Conservation (phyloP, 2,797 vertebrate species). For the Erethizon dorsatum region DNA sequence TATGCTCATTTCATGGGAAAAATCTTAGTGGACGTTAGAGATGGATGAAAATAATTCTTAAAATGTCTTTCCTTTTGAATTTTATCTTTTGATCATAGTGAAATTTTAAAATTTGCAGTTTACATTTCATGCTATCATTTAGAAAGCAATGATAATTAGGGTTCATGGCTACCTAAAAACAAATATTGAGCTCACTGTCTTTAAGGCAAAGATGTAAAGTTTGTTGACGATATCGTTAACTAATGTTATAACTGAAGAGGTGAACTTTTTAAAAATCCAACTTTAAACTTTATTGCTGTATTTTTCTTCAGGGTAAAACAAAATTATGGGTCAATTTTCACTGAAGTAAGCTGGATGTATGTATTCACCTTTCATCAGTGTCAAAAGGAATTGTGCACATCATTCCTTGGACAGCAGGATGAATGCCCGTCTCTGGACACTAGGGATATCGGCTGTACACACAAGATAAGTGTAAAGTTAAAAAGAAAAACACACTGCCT, state of each 20-base stretch:
- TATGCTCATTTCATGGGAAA: conserved; percentile 8
- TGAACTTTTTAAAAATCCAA: conserved; percentile 47
- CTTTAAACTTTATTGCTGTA: conserved; percentile 81
- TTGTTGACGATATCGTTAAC: conserved; percentile 61
- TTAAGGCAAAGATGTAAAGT: conserved; percentile 39
- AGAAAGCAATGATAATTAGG: conserved; percentile 10
- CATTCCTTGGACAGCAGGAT: conserved; percentile 68
- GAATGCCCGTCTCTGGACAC: conserved; percentile 75
- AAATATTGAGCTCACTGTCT: neutral
- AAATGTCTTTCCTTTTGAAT: neutral
- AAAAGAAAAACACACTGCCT: conserved; percentile 71
- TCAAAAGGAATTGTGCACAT: conserved; percentile 73
- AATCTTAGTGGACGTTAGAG: neutral
- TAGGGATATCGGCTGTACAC: conserved; percentile 75
- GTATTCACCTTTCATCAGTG: conserved; percentile 73
- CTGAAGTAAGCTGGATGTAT: conserved; percentile 79
- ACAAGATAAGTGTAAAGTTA: conserved; percentile 77
- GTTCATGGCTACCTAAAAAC: conserved; percentile 36
- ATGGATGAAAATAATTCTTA: conserved; percentile 25
- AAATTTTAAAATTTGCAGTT: conserved; percentile 42
- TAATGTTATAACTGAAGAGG: conserved; percentile 64
- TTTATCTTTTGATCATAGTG: conserved; percentile 38
- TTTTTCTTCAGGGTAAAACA: conserved; percentile 84
- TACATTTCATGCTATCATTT: conserved; percentile 11
- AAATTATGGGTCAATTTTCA: conserved; percentile 83